Evolutionary conservation across 2,888 invertebrate genomes (phyloP), one percentile per base, ranked within the genome.

Genomic region (Sinotaia quadrata): DNA sequence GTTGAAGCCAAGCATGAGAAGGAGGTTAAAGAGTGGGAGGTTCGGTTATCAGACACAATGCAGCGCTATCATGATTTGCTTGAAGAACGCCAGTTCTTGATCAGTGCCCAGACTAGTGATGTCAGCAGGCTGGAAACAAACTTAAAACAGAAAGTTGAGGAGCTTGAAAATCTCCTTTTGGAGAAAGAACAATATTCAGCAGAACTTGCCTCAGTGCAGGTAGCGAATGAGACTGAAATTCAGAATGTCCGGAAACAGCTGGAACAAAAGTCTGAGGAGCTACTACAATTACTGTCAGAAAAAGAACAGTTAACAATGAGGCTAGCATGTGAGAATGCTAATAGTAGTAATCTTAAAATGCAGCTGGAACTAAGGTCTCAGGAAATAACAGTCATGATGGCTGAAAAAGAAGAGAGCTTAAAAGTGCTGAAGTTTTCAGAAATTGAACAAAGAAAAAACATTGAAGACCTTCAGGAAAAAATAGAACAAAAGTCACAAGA

Each of bases 221-320:
- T 62, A 7, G 33, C 8, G 5, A 62, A 69, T 24, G 56, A 63
- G 24, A 49, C 57, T 18, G 62, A 62, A n/a, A 4, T 71, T 12
- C 58, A 67, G 12, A 51, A 61, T 12, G 33, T 65, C 3, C 41
- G 52, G 29, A 44, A 59, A 4, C 31, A 62, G 24, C 56, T 69
- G 29, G 71, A 71, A 4, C 49, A 62, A 37, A 69, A 63, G 37
- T 47, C 59, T 18, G 10, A 56, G 27, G 51, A 68, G 15, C 7
- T 68, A 8, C 7, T 18, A 18, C 47, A 47, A 24, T 8, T 24
- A 7, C n/a, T 51, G 21, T 37, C 12, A 29, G 54, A 51, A 34
- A 52, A 52, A 31, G 37, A 51, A 24, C 24, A 59, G 24, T 4
- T 49, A 21, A 36, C 51, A 52, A n/a, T 21, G 18, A 31, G 33